These are phyloP conservation scores for Drosophila nr. medialis DNA, from an alignment of 2,888 invertebrate species.

Conservation along the genomic window DNA sequence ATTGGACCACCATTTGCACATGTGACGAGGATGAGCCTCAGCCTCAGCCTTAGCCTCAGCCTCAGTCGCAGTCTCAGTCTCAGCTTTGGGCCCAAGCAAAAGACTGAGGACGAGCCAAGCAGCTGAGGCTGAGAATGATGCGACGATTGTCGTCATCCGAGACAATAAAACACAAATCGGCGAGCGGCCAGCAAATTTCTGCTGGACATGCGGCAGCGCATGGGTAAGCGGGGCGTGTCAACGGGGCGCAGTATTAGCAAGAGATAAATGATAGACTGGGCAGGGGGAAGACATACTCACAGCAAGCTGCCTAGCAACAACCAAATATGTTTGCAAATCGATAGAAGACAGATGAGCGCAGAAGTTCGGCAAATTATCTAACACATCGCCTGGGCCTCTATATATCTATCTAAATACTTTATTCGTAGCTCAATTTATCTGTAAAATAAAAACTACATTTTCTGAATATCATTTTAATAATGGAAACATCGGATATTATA, in stretches of 20 bases:
- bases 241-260: not conserved
- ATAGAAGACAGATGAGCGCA: not conserved
- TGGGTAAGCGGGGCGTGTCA: not conserved
- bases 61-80: not conserved
- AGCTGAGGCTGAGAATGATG: slow-evolving; percentile 20
- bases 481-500: too few relatives aligned
- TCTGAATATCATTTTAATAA: too few relatives aligned
- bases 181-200: slow-evolving; percentile 8
- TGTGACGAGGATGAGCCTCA: slow-evolving; percentile 49
- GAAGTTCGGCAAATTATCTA: not conserved
- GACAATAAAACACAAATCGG: slow-evolving; percentile 56
- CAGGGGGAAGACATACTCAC: not conserved
- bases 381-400: not conserved
- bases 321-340: not conserved
- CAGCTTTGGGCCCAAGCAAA: slow-evolving; percentile 1
- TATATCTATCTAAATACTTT: too few relatives aligned
- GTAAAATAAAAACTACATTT: too few relatives aligned
- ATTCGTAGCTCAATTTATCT: too few relatives aligned
- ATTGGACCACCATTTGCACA: slow-evolving; percentile 66
- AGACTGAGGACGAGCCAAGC: slow-evolving; percentile 4
- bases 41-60: not conserved
- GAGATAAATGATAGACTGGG: slow-evolving; percentile 19
- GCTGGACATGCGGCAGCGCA: not conserved
- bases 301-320: not conserved
- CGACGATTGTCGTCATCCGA: slow-evolving; percentile 34